Percentiles rank a stretch among this genome's conserved stretches.
These are phyloP conservation scores for Bursaphelenchus okinawaensis DNA, from an alignment of 2,888 invertebrate species.

Conservation along the genomic window DNA sequence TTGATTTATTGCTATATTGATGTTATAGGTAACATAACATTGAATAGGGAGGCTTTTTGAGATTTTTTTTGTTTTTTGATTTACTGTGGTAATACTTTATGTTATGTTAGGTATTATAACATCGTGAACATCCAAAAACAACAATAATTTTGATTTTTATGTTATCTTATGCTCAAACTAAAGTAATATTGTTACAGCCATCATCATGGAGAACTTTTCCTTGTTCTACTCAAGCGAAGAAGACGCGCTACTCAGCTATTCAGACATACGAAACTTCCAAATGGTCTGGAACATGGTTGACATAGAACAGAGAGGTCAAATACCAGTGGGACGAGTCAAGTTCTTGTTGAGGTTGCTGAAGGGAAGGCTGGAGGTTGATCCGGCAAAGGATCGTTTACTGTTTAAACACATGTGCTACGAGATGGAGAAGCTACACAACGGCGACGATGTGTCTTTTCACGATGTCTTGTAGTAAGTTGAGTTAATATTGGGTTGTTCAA, in stretches of 20 bases:
- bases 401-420: conserved; percentile 99
- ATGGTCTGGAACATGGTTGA: conserved; percentile 87
- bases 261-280: conserved; percentile 96
- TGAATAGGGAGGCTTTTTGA: no score
- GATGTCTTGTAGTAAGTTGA: conserved; percentile 96
- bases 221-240: conserved; percentile 99
- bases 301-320: conserved; percentile 33
- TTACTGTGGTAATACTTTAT: no score
- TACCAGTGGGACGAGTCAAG: conserved; percentile 53
- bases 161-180: no score
- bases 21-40: no score
- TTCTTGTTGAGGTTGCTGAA: conserved; percentile 46
- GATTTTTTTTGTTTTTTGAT: no score
- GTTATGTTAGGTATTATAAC: not conserved
- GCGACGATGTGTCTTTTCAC: conserved; percentile 98
- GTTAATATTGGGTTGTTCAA: no score
- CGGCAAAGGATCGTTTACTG: conserved; percentile 87
- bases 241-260: conserved; percentile 93
- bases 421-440: conserved; percentile 88
- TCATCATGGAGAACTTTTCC: conserved; percentile 99
- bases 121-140: not conserved
- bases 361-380: conserved; percentile 69
- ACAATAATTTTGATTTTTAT: not conserved
- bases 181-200: conserved; percentile 69
- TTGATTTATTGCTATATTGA: no score